Base-by-base conservation (phyloP, 2,113 vertebrate species). In the Dasyornis broadbenti region DNA sequence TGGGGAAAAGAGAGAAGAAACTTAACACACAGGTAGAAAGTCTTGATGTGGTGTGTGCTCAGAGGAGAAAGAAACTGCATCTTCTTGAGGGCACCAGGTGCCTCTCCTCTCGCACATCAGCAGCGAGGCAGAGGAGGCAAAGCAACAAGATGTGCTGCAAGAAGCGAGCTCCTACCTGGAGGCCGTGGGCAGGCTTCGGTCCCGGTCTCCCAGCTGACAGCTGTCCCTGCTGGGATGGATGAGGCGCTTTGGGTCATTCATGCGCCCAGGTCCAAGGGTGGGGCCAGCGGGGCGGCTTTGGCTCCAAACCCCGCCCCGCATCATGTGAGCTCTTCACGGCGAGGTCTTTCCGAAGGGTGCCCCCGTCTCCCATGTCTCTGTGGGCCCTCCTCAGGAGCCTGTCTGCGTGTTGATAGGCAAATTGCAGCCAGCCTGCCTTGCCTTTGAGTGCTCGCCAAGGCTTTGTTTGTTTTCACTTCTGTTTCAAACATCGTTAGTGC, bases 401-500 rank as follows among this genome's bases (percentile, higher is more conserved):
- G 83, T 64, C 49, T 4, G 4, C 0, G 0, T 54, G 59, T 6
- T 9, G 71, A 92, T 76, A 2, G 0, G 61, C 24, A 28, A 65
- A 87, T 28, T 49, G 71, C 88, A 94, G 89, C 66, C 68, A 85
- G 65, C 12, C 61, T 42, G 82, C 61, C 60, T 84, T 39, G 56
- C 61, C 90, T 92, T 68, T 90, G 82, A 89, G 63, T 0, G 4
- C 16, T 64, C 0, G 31, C 95, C 95, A 95, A 79, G 72, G 45
- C 72, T 94, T 79, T 65, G 66, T 92, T 95, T 94, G 83, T 89
- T 92, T 94, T 78, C 85, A 88, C 85, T 77, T 95, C 77, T 68
- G 24, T 96, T 95, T 90, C 53, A 82, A 95, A 69, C 17, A 2
- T 79, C 89, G 85, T 88, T 68, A 82, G 39, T 94, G 69, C 82